Evolutionary conservation across 2,797 vertebrate species (phyloP).

Genomic region (Macroramphosus scolopax): DNA sequence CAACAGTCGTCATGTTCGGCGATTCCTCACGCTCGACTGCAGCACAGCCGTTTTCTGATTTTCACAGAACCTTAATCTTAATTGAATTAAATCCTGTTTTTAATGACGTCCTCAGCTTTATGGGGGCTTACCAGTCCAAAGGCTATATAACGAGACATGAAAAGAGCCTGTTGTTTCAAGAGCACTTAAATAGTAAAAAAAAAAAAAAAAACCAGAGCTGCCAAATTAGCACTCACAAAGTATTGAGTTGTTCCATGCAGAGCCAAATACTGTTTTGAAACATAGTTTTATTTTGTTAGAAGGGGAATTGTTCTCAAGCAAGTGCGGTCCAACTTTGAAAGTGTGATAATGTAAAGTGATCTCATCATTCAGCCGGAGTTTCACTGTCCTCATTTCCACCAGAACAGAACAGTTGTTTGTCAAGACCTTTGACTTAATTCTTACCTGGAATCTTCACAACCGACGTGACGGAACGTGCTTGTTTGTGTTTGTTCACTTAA

Average conservation of each 20-base stretch:
- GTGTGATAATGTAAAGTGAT: conserved; percentile 42
- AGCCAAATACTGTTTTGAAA: conserved; percentile 57
- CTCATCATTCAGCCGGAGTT: conserved; percentile 24
- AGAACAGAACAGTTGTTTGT: conserved; percentile 3
- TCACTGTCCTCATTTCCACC: conserved; percentile 26
- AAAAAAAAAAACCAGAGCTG: conserved; percentile 57
- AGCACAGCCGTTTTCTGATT: conserved; percentile 15
- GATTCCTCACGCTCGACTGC: conserved; percentile 1
- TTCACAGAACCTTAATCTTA: conserved; percentile 40
- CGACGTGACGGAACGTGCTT: neutral
- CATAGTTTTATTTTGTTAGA: conserved; percentile 38
- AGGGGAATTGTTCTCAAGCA: conserved; percentile 37
- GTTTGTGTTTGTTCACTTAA: neutral
- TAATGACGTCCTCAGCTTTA: conserved; percentile 56
- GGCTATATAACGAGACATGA: conserved; percentile 63
- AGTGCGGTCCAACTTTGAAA: conserved; percentile 3
- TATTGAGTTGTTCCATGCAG: conserved; percentile 56
- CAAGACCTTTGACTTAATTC: neutral
- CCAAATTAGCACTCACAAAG: conserved; percentile 62
- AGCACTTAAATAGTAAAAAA: conserved; percentile 59
- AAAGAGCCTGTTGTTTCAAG: conserved; percentile 69
- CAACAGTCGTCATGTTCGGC: neutral
- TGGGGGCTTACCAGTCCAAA: conserved; percentile 49
- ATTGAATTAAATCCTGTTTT: conserved; percentile 55
- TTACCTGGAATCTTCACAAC: neutral